Conservation (phyloP, 2,797 vertebrate species). For the Sebastes aleutianus region DNA sequence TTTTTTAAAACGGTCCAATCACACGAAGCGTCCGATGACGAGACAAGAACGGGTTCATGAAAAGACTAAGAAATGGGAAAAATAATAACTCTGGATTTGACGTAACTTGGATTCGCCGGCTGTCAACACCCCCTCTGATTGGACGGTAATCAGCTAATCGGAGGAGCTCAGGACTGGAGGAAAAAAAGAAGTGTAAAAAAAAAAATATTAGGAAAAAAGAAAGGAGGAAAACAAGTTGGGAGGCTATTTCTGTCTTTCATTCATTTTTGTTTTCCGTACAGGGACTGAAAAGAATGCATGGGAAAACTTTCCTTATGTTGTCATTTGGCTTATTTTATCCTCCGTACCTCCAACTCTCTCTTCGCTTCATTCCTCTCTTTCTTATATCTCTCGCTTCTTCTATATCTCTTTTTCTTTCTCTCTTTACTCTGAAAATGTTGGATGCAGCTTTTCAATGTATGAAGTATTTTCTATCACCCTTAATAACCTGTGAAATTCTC, state of each 20-base stretch:
- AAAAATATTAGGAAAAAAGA: neutral
- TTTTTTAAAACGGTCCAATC: neutral
- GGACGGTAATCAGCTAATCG: slow-evolving; percentile 37
- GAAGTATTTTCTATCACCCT: slow-evolving; percentile 72
- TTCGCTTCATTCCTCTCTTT: neutral
- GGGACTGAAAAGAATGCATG: slow-evolving; percentile 70
- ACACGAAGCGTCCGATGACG: neutral
- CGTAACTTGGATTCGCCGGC: neutral
- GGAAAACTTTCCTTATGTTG: slow-evolving; percentile 56
- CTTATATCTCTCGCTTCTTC: neutral
- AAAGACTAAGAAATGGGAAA: neutral
- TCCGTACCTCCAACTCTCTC: slow-evolving; percentile 9
- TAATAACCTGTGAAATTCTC: slow-evolving; percentile 53
- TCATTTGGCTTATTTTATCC: slow-evolving; percentile 54
- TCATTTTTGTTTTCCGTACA: slow-evolving; percentile 54
- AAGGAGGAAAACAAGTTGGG: slow-evolving; percentile 32
- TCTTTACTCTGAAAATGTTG: slow-evolving; percentile 43
- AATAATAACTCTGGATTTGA: neutral
- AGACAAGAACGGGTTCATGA: neutral
- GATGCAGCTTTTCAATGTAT: slow-evolving; percentile 66
- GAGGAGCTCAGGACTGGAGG: slow-evolving; percentile 42
- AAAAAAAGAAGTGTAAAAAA: slow-evolving; percentile 2
- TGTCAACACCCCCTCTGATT: slow-evolving; percentile 33
- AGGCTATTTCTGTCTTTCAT: slow-evolving; percentile 58
- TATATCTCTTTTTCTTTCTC: neutral